These are phyloP conservation scores for Phrixothrix hirtus DNA, from an alignment of 2,888 invertebrate genomes.

Conservation along the genomic window DNA sequence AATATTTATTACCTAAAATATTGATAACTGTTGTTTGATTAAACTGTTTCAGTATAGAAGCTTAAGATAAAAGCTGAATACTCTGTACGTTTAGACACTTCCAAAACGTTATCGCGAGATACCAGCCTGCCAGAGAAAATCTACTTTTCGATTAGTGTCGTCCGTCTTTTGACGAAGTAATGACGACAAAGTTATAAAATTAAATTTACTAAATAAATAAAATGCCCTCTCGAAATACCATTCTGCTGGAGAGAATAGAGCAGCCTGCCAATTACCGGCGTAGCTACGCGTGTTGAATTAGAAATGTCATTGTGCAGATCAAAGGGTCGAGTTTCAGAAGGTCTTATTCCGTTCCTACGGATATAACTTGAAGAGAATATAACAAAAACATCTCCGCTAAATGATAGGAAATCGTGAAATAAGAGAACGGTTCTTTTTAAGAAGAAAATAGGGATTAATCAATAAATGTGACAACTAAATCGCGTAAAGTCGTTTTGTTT, in stretches of 20 bases:
- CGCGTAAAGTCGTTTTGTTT: no score
- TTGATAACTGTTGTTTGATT: no score
- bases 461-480: no score
- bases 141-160: no score
- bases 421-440: not conserved
- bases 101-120: no score
- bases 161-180: slow-evolving; percentile 9
- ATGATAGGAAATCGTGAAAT: not conserved
- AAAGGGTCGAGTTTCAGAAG: slow-evolving; percentile 38
- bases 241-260: slow-evolving; percentile 26
- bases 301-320: slow-evolving; percentile 46
- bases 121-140: no score
- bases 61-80: no score
- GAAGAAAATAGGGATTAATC: no score
- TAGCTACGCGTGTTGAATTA: slow-evolving; percentile 44
- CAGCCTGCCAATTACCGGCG: slow-evolving; percentile 43
- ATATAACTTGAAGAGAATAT: slow-evolving; percentile 9
- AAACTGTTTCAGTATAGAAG: no score
- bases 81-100: no score
- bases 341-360: slow-evolving; percentile 11
- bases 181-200: slow-evolving; percentile 32
- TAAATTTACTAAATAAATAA: slow-evolving; percentile 41
- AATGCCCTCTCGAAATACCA: slow-evolving; percentile 36
- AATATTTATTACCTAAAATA: no score
- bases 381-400: slow-evolving; percentile 5